These are phyloP conservation scores for Nibea coibor DNA, from an alignment of 2,113 vertebrate genomes.

Conservation along the genomic window DNA sequence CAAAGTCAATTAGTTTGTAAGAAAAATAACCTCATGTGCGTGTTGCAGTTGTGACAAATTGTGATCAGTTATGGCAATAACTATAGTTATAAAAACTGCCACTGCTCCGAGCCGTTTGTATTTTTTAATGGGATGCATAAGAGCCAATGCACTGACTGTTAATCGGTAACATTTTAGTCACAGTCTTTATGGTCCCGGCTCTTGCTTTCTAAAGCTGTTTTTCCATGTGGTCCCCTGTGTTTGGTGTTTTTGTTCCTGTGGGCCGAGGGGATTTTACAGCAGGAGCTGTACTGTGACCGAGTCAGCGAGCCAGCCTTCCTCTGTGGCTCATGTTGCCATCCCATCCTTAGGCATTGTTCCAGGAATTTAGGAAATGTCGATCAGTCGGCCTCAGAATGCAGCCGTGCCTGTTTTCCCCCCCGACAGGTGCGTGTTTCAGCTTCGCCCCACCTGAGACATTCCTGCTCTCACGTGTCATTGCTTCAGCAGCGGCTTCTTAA, in stretches of 20 bases:
- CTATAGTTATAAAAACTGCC: neutral
- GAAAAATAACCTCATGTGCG: neutral
- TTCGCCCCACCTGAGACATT: conserved; percentile 30
- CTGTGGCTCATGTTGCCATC: neutral
- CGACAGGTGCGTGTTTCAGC: conserved; percentile 52
- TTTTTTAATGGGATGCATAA: neutral
- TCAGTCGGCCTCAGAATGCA: conserved; percentile 57
- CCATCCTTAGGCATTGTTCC: conserved; percentile 39
- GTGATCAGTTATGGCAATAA: neutral
- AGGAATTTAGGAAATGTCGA: conserved; percentile 69
- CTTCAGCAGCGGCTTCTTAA: neutral
- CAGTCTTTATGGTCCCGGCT: neutral
- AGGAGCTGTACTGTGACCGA: neutral
- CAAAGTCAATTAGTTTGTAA: neutral
- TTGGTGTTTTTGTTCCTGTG: conserved; percentile 3
- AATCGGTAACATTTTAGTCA: neutral
- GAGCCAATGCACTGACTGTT: neutral
- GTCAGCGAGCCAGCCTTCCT: neutral
- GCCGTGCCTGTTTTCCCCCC: conserved; percentile 52
- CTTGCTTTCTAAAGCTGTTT: neutral
- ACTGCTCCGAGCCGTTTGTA: neutral
- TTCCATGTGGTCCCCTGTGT: neutral
- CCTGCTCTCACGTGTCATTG: neutral
- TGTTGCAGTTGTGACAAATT: neutral
- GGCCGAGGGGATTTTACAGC: neutral